Evolutionary conservation across 1,140 invertebrate genomes (phyloP).

Genomic region (Drosophila insularis): DNA sequence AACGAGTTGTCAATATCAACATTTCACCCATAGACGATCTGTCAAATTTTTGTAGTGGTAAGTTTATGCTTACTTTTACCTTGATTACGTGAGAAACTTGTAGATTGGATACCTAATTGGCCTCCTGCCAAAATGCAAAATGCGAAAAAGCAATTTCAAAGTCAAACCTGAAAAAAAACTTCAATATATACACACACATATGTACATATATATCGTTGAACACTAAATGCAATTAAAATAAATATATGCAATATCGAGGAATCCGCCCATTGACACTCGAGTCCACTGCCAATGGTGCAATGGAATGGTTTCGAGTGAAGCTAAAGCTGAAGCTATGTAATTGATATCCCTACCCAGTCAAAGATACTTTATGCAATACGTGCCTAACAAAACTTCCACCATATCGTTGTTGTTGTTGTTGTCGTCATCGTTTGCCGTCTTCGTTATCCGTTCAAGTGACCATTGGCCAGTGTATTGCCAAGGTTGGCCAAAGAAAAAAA

Average conservation of each 20-base stretch:
- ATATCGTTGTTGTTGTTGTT: slow-evolving; percentile 12
- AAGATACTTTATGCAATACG: slow-evolving; percentile 68
- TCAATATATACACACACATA: neutral
- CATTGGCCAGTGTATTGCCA: slow-evolving; percentile 66
- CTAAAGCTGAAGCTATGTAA: slow-evolving; percentile 16
- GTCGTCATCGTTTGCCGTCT: slow-evolving; percentile 2
- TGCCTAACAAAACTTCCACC: slow-evolving; percentile 52
- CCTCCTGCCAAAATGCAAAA: neutral
- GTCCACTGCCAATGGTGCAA: neutral
- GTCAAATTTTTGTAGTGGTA: slow-evolving; percentile 8
- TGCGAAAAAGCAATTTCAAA: slow-evolving; percentile 5
- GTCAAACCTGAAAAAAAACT: slow-evolving; percentile 7
- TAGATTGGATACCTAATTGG: slow-evolving; percentile 1
- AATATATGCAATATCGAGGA: slow-evolving; percentile 68
- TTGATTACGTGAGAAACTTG: slow-evolving; percentile 7
- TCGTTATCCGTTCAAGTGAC: slow-evolving; percentile 29
- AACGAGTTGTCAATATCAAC: neutral
- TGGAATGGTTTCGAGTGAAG: neutral
- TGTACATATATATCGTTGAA: neutral
- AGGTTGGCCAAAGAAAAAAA: slow-evolving; percentile 40
- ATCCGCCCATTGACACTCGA: slow-evolving; percentile 40
- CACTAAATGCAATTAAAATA: slow-evolving; percentile 68
- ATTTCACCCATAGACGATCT: neutral
- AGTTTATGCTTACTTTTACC: neutral
- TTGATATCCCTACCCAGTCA: slow-evolving; percentile 50